Evolutionary conservation across 2,888 invertebrate genomes (phyloP).

Genomic region (Drosophila peninsularis): DNA sequence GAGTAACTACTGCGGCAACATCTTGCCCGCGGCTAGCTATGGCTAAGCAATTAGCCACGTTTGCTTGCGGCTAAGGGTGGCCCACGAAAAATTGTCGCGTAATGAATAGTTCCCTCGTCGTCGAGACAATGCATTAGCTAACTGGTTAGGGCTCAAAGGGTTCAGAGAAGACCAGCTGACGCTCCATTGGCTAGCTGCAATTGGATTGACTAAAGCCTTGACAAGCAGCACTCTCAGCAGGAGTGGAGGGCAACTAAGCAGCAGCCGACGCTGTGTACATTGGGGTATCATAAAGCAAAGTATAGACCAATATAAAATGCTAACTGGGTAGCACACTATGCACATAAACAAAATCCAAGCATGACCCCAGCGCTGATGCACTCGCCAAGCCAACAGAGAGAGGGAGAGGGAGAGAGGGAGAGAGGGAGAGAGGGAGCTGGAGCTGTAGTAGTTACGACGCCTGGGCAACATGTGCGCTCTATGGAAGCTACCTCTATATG

Average conservation of each 20-base stretch:
- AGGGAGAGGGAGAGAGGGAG: neutral
- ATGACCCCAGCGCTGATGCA: conserved; percentile 47
- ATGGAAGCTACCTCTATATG: conserved; percentile 24
- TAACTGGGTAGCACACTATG: conserved; percentile 65
- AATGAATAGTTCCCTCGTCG: conserved; percentile 16
- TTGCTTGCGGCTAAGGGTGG: conserved; percentile 26
- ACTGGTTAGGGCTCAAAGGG: conserved; percentile 31
- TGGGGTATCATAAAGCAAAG: conserved; percentile 80
- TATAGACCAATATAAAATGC: conserved; percentile 79
- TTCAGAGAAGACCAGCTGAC: conserved; percentile 46
- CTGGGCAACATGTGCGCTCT: conserved; percentile 31
- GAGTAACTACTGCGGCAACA: conserved; percentile 33
- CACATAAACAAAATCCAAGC: conserved; percentile 72
- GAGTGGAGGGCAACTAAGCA: conserved; percentile 24
- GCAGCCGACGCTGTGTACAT: conserved; percentile 53
- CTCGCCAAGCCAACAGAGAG: neutral
- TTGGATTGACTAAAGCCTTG: conserved; percentile 41
- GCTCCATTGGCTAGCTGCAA: conserved; percentile 23
- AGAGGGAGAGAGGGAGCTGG: neutral
- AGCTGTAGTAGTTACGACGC: conserved; percentile 21
- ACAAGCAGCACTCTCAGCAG: conserved; percentile 56
- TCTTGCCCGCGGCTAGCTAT: conserved; percentile 38
- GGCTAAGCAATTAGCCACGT: conserved; percentile 56
- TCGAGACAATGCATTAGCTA: conserved; percentile 45
- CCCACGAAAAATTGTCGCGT: conserved; percentile 24